Evolutionary conservation across 2,888 invertebrate genomes (phyloP).

Genomic region (Nemurella pictetii): DNA sequence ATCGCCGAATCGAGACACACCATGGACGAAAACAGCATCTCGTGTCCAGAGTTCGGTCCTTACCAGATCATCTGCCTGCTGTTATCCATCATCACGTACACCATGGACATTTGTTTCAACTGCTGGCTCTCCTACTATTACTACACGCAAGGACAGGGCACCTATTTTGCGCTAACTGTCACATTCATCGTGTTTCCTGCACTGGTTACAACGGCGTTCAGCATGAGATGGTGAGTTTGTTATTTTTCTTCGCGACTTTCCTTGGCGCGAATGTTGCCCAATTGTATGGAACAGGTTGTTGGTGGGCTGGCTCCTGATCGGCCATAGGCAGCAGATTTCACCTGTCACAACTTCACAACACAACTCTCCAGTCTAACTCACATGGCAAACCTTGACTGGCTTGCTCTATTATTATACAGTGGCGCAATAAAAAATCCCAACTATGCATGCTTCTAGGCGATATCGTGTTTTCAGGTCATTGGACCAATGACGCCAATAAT

Average conservation of each 20-base stretch:
- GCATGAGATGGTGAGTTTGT: constrained; percentile 57
- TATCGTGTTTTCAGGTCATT: constrained; percentile 6
- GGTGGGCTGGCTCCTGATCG: background rate
- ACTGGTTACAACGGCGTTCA: constrained; percentile 56
- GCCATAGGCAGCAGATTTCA: background rate
- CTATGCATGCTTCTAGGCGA: background rate
- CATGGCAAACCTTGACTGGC: background rate
- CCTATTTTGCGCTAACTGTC: constrained; percentile 57
- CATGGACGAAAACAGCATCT: constrained; percentile 34
- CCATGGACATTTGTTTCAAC: constrained; percentile 52
- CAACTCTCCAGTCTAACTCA: no score
- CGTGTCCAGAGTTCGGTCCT: constrained; percentile 36
- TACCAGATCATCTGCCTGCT: constrained; percentile 52
- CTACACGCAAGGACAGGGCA: constrained; percentile 50
- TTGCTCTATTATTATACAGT: background rate
- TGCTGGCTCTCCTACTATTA: constrained; percentile 54
- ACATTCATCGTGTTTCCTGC: constrained; percentile 57
- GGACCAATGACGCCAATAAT: constrained; percentile 9
- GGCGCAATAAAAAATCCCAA: background rate
- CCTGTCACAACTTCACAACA: background rate
- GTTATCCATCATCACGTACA: constrained; percentile 54
- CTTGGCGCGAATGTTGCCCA: background rate
- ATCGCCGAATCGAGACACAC: constrained; percentile 47
- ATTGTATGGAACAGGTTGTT: background rate
- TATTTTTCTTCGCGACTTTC: background rate